Base-by-base conservation (phyloP, 2,888 invertebrate species). In the Rhagonycha lutea region DNA sequence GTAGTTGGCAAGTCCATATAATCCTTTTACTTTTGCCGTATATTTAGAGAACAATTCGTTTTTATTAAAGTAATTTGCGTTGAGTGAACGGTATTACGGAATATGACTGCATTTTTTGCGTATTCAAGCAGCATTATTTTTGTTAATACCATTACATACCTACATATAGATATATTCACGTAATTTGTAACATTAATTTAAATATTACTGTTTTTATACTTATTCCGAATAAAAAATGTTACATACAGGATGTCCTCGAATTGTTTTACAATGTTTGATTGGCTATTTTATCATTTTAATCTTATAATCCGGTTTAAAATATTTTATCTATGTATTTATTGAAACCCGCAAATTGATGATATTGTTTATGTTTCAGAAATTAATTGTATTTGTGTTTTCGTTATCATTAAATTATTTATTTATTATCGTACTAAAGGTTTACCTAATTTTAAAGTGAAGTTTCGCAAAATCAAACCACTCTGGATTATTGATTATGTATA, bases 11-110 rank as follows among this genome's bases (percentile, higher is more conserved):
- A 70, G 29, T 47, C 76, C 72, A 68, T 73, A 73, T 70, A 76
- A 76, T 76, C 73, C 73, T 70, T 73, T 73, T 71, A 73, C 76
- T 76, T 68, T 29, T 63, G 24, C 61, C 67, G 71, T 73, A 71
- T 76, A 73, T 73, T 76, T 76, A 73, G 62, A 14, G 71, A 61
- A 72, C 72, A 69, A 69, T 72, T 72, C 69, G 68, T 73, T 76
- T 76, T 76, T 63, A 73, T 76, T 73, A 73, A 73, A 73, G 68
- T 68, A 73, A 76, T 72, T 76, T 73, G 68, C 32, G 28, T 26
- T 60, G 68, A 76, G 73, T 47, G 71, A 68, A 62, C 29, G 67
- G 63, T 70, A 61, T 47, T 47, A 23, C 29, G 18, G 61, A 62
- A 72, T 61, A 69, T 61, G 63, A 68, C 62, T 65, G 18, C 65